Base-by-base conservation (phyloP, 2,888 invertebrate species). In the Xestia rhomboidea region DNA sequence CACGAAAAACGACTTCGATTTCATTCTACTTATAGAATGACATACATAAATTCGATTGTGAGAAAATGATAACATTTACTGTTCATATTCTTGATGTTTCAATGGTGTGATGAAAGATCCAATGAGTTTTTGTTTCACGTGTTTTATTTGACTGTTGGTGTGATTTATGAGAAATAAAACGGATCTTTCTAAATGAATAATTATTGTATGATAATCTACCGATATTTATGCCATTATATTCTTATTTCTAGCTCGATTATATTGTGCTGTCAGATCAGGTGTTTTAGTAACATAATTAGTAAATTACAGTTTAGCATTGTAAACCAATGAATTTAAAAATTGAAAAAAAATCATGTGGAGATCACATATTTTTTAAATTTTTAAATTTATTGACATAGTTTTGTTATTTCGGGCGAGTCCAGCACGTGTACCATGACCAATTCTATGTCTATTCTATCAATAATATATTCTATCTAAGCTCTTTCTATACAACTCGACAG, bases 51-150 rank as follows among this genome's bases (percentile, higher is more conserved):
- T 89, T 79, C 85, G 71, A 76, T 82, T 86, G 85, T 89, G 89
- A 82, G 89, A 89, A 89, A 78, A 88, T 44, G 88, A 89, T 89
- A 89, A 86, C 82, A 86, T 84, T 72, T 66, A 76, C 15, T 46
- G 73, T 34, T 79, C 68, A 70, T 60, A 75, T 64, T 41, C 67
- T 76, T 80, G 73, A 77, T 38, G 46, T 76, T 74, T 79, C 69
- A 80, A 80, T 72, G 34, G 66, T 73, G 74, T 87, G 82, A 60
- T 82, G 84, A 87, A 86, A 77, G 63, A 76, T 72, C 66, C 66
- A 73, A 49, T 70, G n/a, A 21, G 46, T 81, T 85, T 77, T 75
- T 74, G n/a, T 46, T 51, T 5, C 10, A n/a, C 4, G 13, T 51
- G 15, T 64, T 85, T 81, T 46, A 67, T 51, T 73, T 34, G 51